phyloP scores from a whole-genome alignment of 1,140 invertebrate genomes.

The Eufriesea mexicana region DNA sequence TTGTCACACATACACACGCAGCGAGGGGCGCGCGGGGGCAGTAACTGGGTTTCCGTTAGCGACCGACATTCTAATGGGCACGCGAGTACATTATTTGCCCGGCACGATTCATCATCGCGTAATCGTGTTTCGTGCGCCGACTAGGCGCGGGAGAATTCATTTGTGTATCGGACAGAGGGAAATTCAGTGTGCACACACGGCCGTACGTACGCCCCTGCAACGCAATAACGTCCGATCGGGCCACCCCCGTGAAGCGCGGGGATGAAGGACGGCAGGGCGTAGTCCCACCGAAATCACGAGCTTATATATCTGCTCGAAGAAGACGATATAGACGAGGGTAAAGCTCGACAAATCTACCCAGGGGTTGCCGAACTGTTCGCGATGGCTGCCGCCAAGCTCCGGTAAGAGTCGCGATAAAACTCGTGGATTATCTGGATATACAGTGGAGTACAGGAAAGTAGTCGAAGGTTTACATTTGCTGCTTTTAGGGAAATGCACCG shows the following conservation, averaged over 20 bases:
- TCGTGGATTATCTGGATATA: neutral
- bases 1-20: slow-evolving; percentile 1
- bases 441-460: no score
- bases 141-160: slow-evolving; percentile 12
- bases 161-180: slow-evolving; percentile 33
- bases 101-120: slow-evolving; percentile 43
- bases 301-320: slow-evolving; percentile 23
- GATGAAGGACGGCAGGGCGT: neutral
- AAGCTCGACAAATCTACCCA: slow-evolving; percentile 33
- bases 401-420: slow-evolving; percentile 28
- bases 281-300: slow-evolving; percentile 38
- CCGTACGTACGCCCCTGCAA: slow-evolving; percentile 9
- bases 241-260: neutral
- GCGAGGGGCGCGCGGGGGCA: neutral
- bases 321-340: slow-evolving; percentile 36
- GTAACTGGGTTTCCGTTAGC: slow-evolving; percentile 29
- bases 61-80: slow-evolving; percentile 38
- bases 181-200: slow-evolving; percentile 22
- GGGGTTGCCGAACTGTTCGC: neutral
- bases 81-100: slow-evolving; percentile 37
- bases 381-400: no score
- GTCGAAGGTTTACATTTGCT: no score
- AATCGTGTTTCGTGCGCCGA: slow-evolving; percentile 40
- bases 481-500: no score
- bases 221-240: slow-evolving; percentile 40